These are phyloP conservation scores for Eremobia ochroleuca DNA, from an alignment of 2,888 invertebrate species.

Conservation along the genomic window DNA sequence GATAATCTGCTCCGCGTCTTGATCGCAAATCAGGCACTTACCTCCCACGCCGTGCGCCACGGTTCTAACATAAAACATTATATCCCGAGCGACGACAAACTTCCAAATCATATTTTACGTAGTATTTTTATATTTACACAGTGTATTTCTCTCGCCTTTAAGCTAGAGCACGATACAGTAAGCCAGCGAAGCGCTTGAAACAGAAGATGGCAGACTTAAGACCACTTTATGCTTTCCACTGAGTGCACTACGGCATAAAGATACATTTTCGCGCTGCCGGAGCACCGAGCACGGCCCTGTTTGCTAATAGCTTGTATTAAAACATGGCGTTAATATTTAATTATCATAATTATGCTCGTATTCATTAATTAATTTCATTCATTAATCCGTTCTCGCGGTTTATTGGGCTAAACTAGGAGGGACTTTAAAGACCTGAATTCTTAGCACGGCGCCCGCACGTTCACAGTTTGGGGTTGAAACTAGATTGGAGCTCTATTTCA, in stretches of 20 bases:
- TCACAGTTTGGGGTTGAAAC: neutral
- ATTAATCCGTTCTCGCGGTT: conserved; percentile 21
- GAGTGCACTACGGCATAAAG: conserved; percentile 82
- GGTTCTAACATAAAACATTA: conserved; percentile 47
- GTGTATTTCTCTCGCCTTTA: conserved; percentile 64
- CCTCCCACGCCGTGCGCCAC: conserved; percentile 33
- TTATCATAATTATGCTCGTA: conserved; percentile 36
- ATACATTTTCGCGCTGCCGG: conserved; percentile 72
- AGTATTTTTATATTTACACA: conserved; percentile 55
- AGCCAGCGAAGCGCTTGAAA: conserved; percentile 74
- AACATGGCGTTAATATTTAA: conserved; percentile 44
- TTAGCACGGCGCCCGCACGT: neutral
- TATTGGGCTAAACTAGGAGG: neutral
- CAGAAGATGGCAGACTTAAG: conserved; percentile 78
- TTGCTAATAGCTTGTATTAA: conserved; percentile 45
- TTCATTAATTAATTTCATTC: conserved; percentile 34
- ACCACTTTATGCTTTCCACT: conserved; percentile 78
- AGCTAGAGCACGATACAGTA: conserved; percentile 71
- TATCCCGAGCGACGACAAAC: conserved; percentile 42
- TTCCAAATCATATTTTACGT: conserved; percentile 58
- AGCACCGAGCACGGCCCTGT: conserved; percentile 54
- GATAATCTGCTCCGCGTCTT: conserved; percentile 54
- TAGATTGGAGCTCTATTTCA: neutral
- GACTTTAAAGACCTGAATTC: neutral
- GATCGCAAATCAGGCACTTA: conserved; percentile 57